Conservation (phyloP, 92 coral and sea anemone species). For the Blastomussa wellsi region DNA sequence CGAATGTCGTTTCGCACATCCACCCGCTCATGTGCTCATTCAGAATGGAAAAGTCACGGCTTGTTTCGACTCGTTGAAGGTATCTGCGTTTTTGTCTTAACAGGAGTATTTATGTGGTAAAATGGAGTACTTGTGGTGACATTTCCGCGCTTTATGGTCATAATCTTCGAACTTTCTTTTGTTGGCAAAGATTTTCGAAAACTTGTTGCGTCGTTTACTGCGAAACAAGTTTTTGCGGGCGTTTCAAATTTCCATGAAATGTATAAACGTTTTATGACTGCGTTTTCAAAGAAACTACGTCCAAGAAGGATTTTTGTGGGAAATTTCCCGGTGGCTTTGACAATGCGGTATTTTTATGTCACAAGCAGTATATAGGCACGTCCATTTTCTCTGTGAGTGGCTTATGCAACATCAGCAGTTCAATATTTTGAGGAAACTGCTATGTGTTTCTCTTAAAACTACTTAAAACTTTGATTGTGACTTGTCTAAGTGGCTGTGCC, state of each 20-base stretch:
- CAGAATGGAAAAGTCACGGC: slow-evolving; percentile 99
- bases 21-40: slow-evolving; percentile 92
- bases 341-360: slow-evolving; percentile 27
- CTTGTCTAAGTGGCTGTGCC: slow-evolving; percentile 36
- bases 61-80: slow-evolving; percentile 99
- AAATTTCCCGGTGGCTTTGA: slow-evolving; percentile 15
- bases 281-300: slow-evolving; percentile 14
- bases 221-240: slow-evolving; percentile 39
- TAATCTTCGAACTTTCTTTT: slow-evolving; percentile 42
- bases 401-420: slow-evolving; percentile 49
- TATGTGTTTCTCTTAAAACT: slow-evolving; percentile 36
- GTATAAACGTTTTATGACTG: slow-evolving; percentile 20
- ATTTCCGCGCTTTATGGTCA: slow-evolving; percentile 30
- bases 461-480: slow-evolving; percentile 46
- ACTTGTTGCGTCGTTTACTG: slow-evolving; percentile 78
- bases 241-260: slow-evolving; percentile 24
- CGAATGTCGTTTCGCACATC: slow-evolving; percentile 99
- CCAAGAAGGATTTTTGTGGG: background rate
- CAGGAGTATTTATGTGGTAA: slow-evolving; percentile 34
- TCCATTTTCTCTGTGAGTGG: slow-evolving; percentile 10
- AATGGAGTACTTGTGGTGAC: slow-evolving; percentile 26
- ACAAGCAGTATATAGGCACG: slow-evolving; percentile 33
- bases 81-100: slow-evolving; percentile 47
- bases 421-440: slow-evolving; percentile 45
- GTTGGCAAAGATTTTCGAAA: slow-evolving; percentile 42